Evolutionary conservation across 2,797 vertebrate species (phyloP).

Genomic region (Coranthus polyacanthus): DNA sequence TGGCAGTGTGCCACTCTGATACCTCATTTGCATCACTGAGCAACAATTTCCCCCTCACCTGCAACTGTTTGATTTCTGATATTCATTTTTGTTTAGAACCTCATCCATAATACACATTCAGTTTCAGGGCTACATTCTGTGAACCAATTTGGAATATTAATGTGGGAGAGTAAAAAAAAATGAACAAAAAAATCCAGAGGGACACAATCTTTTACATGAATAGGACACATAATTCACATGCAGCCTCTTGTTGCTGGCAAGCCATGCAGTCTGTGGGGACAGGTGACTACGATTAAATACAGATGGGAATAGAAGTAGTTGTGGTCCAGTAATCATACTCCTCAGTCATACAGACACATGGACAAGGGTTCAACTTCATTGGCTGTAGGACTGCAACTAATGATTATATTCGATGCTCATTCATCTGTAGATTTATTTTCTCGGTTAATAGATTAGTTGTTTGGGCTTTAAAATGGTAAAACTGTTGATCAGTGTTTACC

Average conservation of each 20-base stretch:
- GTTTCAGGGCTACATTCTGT: conserved; percentile 19
- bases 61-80: conserved; percentile 27
- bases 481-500: too few species aligned
- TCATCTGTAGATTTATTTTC: too few species aligned
- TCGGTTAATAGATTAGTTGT: too few species aligned
- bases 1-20: conserved; percentile 16
- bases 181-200: neutral
- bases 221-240: neutral
- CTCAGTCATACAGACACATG: neutral
- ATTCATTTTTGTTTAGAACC: conserved; percentile 12
- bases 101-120: neutral
- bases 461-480: too few species aligned
- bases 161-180: neutral
- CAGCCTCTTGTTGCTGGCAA: neutral
- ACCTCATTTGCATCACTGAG: conserved; percentile 53
- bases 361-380: neutral
- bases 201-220: neutral
- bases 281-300: neutral
- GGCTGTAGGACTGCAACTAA: too few species aligned
- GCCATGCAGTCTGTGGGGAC: neutral
- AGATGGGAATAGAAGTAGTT: too few species aligned
- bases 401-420: too few species aligned
- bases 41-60: conserved; percentile 44
- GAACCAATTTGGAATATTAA: neutral
- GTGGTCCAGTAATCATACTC: neutral